These are phyloP conservation scores for Limnodromus scolopaceus DNA, from an alignment of 2,797 vertebrate genomes.

Conservation along the genomic window DNA sequence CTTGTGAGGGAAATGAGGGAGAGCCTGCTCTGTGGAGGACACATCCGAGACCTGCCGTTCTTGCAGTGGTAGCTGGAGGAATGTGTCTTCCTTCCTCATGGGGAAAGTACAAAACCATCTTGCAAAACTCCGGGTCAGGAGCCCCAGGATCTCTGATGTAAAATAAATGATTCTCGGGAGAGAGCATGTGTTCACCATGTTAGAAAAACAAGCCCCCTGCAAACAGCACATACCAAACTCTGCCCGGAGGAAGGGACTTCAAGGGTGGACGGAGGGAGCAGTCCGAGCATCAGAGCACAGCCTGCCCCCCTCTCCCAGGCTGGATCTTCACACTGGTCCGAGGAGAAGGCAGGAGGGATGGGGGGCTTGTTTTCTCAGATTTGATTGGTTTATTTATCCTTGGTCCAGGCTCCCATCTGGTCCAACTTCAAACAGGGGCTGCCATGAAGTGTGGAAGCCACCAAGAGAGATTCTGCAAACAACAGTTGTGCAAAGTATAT, in stretches of 20 bases:
- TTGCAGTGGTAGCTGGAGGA: conserved; percentile 35
- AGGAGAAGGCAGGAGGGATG: conserved; percentile 65
- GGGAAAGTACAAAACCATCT: conserved; percentile 69
- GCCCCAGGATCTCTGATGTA: conserved; percentile 84
- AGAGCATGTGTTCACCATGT: conserved; percentile 97
- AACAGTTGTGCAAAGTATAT: conserved; percentile 65
- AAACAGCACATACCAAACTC: conserved; percentile 70
- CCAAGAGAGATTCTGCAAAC: conserved; percentile 72
- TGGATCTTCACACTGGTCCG: conserved; percentile 71
- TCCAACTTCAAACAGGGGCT: conserved; percentile 76
- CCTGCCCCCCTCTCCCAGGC: conserved; percentile 10
- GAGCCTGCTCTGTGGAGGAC: not conserved
- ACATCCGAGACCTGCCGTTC: conserved; percentile 15
- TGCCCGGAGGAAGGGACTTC: conserved; percentile 62
- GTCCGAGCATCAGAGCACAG: conserved; percentile 50
- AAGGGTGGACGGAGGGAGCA: conserved; percentile 60
- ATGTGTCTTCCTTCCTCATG: conserved; percentile 58
- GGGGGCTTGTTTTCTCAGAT: conserved; percentile 90
- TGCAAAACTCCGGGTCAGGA: conserved; percentile 61
- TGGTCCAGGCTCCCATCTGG: conserved; percentile 80
- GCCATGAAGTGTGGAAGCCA: conserved; percentile 57
- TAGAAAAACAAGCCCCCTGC: conserved; percentile 88
- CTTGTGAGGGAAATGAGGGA: conserved; percentile 12
- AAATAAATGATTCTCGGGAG: conserved; percentile 89
- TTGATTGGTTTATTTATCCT: conserved; percentile 91